Conservation (phyloP, 37 sponge, comb jelly and placozoan species). For the Spongilla lacustris region DNA sequence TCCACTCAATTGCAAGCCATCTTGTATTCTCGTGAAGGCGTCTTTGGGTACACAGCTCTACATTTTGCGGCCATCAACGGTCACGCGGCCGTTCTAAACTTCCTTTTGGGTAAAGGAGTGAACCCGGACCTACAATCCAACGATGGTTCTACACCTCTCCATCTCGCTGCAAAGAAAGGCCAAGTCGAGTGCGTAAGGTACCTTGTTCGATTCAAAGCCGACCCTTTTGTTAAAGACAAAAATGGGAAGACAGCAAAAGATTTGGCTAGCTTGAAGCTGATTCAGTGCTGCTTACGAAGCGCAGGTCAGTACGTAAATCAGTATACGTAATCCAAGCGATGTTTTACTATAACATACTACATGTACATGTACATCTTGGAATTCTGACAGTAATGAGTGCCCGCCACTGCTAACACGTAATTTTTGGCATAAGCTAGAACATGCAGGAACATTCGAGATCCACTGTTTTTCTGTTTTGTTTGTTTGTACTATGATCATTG, state of each 20-base stretch:
- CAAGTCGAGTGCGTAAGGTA: slow-evolving; percentile 66
- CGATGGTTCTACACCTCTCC: slow-evolving; percentile 82
- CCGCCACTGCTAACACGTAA: too few relatives aligned
- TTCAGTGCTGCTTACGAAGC: slow-evolving; percentile 40
- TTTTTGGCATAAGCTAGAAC: too few relatives aligned
- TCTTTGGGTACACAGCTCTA: slow-evolving; percentile 87
- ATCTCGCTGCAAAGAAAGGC: slow-evolving; percentile 74
- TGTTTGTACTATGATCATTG: too few relatives aligned
- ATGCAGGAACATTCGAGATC: too few relatives aligned
- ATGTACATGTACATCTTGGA: too few relatives aligned
- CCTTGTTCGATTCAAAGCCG: slow-evolving; percentile 57
- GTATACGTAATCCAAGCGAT: too few relatives aligned
- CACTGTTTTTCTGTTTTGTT: too few relatives aligned
- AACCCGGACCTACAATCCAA: slow-evolving; percentile 71
- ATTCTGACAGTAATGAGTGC: too few relatives aligned
- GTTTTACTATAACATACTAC: too few relatives aligned
- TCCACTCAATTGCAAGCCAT: background rate
- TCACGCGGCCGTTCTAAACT: slow-evolving; percentile 48
- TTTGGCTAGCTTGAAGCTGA: slow-evolving; percentile 51
- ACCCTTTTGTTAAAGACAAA: slow-evolving; percentile 58
- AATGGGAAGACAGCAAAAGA: slow-evolving; percentile 80
- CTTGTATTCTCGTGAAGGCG: slow-evolving; percentile 32
- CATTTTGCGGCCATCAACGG: slow-evolving; percentile 76
- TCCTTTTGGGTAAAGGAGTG: slow-evolving; percentile 48
- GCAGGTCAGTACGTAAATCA: slow-evolving; percentile 46